Percentiles rank a stretch among this genome's conserved stretches.
Conservation (phyloP, 2,797 vertebrate genomes). For the Muscicapa striata region DNA sequence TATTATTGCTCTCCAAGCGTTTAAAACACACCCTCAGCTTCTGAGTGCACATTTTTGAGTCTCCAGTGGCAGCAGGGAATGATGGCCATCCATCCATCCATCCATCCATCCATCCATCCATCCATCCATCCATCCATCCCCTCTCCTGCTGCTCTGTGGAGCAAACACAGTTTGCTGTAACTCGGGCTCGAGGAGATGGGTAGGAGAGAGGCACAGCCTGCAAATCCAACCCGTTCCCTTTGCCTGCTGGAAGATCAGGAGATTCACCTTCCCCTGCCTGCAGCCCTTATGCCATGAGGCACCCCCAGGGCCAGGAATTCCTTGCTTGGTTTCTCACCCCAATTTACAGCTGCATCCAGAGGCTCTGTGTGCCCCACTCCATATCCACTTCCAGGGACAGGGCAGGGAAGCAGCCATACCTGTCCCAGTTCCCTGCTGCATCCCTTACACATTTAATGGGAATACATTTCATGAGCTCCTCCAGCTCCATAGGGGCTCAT, state of each 20-base stretch:
- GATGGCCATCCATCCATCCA: too few relatives aligned
- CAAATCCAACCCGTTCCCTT: too few relatives aligned
- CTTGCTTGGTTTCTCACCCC: background rate
- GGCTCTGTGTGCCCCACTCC: background rate
- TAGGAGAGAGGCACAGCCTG: background rate
- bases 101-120: background rate
- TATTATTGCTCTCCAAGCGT: too few relatives aligned
- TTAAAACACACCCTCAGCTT: too few relatives aligned
- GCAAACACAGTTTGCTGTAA: background rate
- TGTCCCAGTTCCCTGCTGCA: background rate
- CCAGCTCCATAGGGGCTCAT: background rate
- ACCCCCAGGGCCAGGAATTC: background rate
- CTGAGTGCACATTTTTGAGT: too few relatives aligned
- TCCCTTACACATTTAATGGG: background rate
- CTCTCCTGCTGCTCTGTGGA: background rate
- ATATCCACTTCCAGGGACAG: too few relatives aligned
- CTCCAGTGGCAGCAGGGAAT: too few relatives aligned
- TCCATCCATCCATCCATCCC: background rate
- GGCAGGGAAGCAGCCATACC: background rate
- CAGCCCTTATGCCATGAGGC: background rate
- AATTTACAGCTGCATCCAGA: background rate
- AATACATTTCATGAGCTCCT: background rate
- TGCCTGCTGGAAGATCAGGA: background rate
- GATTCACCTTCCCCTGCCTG: background rate
- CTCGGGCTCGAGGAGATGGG: fast-evolving